These are phyloP conservation scores for Enteromius radiatus DNA, from an alignment of 2,797 vertebrate species.

Conservation along the genomic window DNA sequence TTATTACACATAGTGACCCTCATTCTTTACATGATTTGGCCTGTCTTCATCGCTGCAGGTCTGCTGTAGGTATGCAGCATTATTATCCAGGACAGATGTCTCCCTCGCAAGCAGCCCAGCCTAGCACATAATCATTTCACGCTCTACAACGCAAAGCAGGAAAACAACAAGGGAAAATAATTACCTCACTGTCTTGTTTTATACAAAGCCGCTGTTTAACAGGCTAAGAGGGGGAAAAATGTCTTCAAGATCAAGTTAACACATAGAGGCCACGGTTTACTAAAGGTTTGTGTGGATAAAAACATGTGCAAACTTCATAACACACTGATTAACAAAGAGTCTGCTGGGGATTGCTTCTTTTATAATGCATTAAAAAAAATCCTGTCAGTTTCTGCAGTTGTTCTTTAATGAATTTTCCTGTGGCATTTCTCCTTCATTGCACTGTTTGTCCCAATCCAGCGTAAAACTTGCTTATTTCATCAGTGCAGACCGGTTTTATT, in stretches of 20 bases:
- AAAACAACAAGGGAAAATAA: slow-evolving; percentile 67
- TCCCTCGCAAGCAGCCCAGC: slow-evolving; percentile 64
- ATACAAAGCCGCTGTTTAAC: slow-evolving; percentile 60
- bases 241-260: slow-evolving; percentile 55
- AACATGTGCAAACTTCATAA: background rate
- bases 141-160: slow-evolving; percentile 62
- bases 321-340: background rate
- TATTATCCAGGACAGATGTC: slow-evolving; percentile 75
- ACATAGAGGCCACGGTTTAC: slow-evolving; percentile 23
- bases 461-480: background rate
- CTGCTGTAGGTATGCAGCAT: slow-evolving; percentile 58
- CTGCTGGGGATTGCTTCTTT: background rate
- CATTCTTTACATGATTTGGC: slow-evolving; percentile 59
- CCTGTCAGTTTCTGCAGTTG: background rate
- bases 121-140: slow-evolving; percentile 69
- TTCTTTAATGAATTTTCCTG: background rate
- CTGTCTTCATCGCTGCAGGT: slow-evolving; percentile 63
- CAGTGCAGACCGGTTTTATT: background rate
- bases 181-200: slow-evolving; percentile 66
- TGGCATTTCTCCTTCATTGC: background rate
- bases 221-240: slow-evolving; percentile 56
- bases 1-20: slow-evolving; percentile 14
- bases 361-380: background rate
- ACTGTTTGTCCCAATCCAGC: background rate
- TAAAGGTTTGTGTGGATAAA: slow-evolving; percentile 10